A percentile compares a stretch with the other conserved stretches of the same genome.
phyloP scores from a whole-genome alignment of 1,140 invertebrate species.

The Zaprionus kolodkinae region DNA sequence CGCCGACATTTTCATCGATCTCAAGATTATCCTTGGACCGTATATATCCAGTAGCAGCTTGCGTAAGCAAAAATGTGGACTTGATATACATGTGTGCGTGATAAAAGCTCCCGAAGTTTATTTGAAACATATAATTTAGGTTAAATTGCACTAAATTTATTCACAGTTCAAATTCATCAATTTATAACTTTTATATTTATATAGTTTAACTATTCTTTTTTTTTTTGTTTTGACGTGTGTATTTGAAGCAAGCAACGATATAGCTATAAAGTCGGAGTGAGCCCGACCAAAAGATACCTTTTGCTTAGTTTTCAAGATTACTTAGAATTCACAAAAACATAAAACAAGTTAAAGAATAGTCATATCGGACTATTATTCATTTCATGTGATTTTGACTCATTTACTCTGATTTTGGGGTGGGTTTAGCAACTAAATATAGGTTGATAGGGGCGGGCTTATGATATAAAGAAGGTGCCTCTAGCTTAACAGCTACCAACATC shows the following conservation, averaged over 20 bases:
- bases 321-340: background rate
- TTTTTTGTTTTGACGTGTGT: background rate
- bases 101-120: background rate
- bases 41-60: conserved; percentile 52
- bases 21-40: conserved; percentile 11
- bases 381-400: too few species aligned
- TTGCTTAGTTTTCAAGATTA: too few species aligned
- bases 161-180: background rate
- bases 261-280: too few species aligned
- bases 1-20: background rate
- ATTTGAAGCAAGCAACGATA: background rate
- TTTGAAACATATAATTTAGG: conserved; percentile 39
- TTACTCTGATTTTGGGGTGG: too few species aligned
- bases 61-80: conserved; percentile 69
- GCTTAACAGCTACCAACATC: too few species aligned
- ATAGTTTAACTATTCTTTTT: background rate
- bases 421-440: too few species aligned
- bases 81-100: conserved; percentile 39
- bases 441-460: too few species aligned
- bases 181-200: background rate
- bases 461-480: too few species aligned
- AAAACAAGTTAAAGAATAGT: too few species aligned
- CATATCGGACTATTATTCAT: too few species aligned
- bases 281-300: too few species aligned
- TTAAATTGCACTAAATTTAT: background rate